Base-by-base conservation (phyloP, 2,797 vertebrate species). In the Schizopygopsis malacanthus region DNA sequence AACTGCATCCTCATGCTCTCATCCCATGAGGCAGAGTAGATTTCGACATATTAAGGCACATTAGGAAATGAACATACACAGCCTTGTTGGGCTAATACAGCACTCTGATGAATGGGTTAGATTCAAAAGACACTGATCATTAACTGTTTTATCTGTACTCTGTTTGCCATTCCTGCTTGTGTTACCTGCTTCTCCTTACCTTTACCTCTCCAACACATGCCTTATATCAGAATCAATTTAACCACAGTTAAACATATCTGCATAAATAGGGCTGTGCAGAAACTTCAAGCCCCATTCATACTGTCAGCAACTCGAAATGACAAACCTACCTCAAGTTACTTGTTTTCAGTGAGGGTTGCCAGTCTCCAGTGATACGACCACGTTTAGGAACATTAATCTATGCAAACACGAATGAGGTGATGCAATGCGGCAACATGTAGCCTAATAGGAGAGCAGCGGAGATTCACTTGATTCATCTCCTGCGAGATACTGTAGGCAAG, bases 11-110 rank as follows among this genome's bases (percentile, higher is more conserved):
- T 90, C 70, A 81, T 70, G 85, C 89, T 91, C 88, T 88, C 79
- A 79, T 94, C 93, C 93, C 93, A 88, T 92, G 92, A 91, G 92
- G 89, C 89, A 82, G 88, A 91, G 92, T 84, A 33, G 87, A 92
- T 93, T 93, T 92, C 85, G 47, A 47, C 85, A 86, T 89, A 92
- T 76, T 93, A 63, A 86, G 39, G 80, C 92, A 90, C 86, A 89
- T 87, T 88, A 88, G 85, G 90, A 86, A 52, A 52, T 65, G 69
- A 69, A 75, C 78, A 85, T 63, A 78, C 83, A 76, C 39, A 71
- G 54, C 11, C 72, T 85, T 77, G 84, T 81, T 82, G 78, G 59
- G 83, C 63, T 84, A 20, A 41, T 45, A 47, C 70, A 61, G 76
- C 69, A 79, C 9, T 80, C 28, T 80, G 25, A 70, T 73, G 41